Evolutionary conservation across 92 coral and sea anemone species (phyloP), one percentile per base, ranked within the genome.

Genomic region (Heliopora coerulea): DNA sequence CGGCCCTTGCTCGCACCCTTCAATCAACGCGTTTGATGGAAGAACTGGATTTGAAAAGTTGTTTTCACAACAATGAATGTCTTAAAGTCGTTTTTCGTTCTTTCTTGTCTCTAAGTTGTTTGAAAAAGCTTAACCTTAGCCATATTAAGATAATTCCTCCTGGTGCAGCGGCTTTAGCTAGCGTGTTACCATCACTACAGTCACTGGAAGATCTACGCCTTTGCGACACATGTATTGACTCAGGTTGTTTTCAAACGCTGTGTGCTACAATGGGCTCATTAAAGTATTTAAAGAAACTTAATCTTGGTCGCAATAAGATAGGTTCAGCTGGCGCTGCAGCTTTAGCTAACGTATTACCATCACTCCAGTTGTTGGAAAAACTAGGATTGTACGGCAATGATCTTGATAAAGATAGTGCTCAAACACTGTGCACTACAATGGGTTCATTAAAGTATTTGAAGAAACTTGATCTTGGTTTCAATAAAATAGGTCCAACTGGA

Each of bases 111-210:
- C 11, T 37, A 11, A 37, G 4, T 11, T 37, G 11, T 37, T 37
- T 37, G 42, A 11, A 37, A 37, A 37, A 37, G 11, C 42, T 37
- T 37, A 37, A 4, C 11, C 11, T 37, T 4, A 37, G 42, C 42
- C n/a, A n/a, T n/a, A n/a, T n/a, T n/a, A 37, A 37, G 42, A 4
- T 37, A 37, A 37, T 4, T 37, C 11, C 42, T 4, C 42, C 6
- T 37, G 4, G 6, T 4, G 42, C 11, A 4, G 52, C 2, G 14
- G 7, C 17, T 46, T 46, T 15, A n/a, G n/a, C 52, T 6, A 15
- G 52, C n/a, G n/a, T 46, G 52, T 46, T 46, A n/a, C 52, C 12
- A 46, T 46, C 52, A 64, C 68, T 62, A 35, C 68, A 62, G 39
- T 62, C 68, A 11, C 26, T 62, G 26, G 68, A 62, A 62, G 44